A percentile compares a stretch with the other conserved stretches of the same genome.
These are phyloP conservation scores for Nycticorax nycticorax DNA, from an alignment of 2,113 vertebrate species.

Conservation along the genomic window DNA sequence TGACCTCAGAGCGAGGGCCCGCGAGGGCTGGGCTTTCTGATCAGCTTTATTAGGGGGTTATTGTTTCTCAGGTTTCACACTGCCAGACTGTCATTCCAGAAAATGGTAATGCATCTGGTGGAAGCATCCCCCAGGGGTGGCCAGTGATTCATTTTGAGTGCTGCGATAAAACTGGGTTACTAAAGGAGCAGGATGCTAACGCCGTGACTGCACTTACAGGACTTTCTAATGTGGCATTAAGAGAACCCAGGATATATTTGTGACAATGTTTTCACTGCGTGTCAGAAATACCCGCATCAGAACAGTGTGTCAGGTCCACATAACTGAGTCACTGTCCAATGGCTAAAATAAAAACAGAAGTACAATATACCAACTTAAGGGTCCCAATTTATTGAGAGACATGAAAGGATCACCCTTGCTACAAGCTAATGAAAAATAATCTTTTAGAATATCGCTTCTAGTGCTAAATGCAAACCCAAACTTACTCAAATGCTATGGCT, in stretches of 20 bases:
- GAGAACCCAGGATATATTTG: neutral
- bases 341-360: neutral
- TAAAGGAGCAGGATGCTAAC: neutral
- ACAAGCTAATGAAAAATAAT: neutral
- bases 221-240: neutral
- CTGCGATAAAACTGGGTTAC: slow-evolving; percentile 2
- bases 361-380: neutral
- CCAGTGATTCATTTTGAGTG: neutral
- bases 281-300: neutral
- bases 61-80: slow-evolving; percentile 4
- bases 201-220: neutral
- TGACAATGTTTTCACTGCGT: neutral
- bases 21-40: neutral
- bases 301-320: neutral
- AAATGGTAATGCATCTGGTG: neutral
- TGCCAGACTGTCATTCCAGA: slow-evolving; percentile 5
- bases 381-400: neutral
- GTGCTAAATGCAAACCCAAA: neutral
- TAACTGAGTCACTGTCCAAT: slow-evolving; percentile 7
- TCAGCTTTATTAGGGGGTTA: neutral
- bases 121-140: neutral
- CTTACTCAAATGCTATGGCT: neutral
- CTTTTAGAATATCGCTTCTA: neutral
- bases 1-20: neutral
- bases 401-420: neutral